These are phyloP conservation scores for Calosoma granatense DNA, from an alignment of 1,140 invertebrate genomes.

Conservation along the genomic window DNA sequence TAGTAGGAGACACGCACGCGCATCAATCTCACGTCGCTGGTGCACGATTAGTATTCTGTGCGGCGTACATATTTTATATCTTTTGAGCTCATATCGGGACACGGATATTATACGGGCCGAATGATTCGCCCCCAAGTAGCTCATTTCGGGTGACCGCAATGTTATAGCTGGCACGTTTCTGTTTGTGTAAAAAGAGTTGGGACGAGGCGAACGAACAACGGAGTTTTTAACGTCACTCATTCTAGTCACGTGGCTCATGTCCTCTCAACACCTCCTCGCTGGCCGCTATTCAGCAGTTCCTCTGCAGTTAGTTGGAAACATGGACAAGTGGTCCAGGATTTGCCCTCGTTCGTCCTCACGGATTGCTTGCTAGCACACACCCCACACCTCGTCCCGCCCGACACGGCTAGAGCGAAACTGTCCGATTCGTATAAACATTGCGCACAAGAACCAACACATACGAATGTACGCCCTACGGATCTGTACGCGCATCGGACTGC, in stretches of 20 bases:
- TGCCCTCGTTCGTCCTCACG: background rate
- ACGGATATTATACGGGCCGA: constrained; percentile 8
- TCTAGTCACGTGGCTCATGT: constrained; percentile 1
- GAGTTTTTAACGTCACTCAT: background rate
- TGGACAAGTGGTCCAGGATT: background rate
- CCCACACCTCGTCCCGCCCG: too few species aligned
- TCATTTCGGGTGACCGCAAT: constrained; percentile 4
- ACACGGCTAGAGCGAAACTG: too few species aligned
- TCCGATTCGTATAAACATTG: too few species aligned
- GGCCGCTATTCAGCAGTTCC: background rate
- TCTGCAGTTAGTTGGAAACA: background rate
- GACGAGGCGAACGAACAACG: constrained; percentile 1
- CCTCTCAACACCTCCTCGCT: constrained; percentile 3
- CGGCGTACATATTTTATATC: constrained; percentile 8
- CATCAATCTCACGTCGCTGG: constrained; percentile 1
- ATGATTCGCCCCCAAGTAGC: constrained; percentile 3
- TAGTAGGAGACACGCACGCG: background rate
- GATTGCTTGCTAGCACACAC: background rate
- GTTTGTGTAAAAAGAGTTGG: constrained; percentile 2
- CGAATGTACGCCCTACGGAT: too few species aligned
- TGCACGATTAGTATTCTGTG: background rate
- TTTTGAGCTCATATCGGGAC: constrained; percentile 8
- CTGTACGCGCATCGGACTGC: too few species aligned
- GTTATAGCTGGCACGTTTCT: constrained; percentile 8
- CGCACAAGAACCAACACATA: too few species aligned